Evolutionary conservation across 2,888 invertebrate species (phyloP).

Genomic region (Arctia plantaginis): DNA sequence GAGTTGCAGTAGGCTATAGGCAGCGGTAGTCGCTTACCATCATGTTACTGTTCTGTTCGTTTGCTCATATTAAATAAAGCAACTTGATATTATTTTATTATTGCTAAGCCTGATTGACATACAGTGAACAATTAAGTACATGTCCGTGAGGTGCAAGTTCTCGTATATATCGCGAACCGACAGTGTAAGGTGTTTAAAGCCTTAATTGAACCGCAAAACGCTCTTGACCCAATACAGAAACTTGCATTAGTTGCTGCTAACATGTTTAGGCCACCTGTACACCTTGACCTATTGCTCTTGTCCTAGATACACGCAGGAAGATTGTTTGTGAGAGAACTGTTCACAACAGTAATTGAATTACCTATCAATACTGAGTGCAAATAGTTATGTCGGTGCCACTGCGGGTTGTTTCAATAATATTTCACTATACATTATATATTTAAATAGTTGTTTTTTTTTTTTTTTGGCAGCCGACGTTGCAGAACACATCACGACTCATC

Average conservation of each 20-base stretch:
- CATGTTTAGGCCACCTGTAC: slow-evolving; percentile 52
- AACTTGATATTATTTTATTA: too few relatives aligned
- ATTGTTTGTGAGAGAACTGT: slow-evolving; percentile 2
- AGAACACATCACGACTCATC: background rate
- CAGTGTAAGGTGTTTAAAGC: background rate
- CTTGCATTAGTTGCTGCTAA: slow-evolving; percentile 65
- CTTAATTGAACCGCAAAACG: slow-evolving; percentile 18
- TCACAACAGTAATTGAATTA: slow-evolving; percentile 13
- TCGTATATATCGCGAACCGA: background rate
- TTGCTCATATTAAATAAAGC: too few relatives aligned
- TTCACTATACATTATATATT: background rate
- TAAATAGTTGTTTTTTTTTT: background rate
- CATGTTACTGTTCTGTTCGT: too few relatives aligned
- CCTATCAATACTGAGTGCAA: slow-evolving; percentile 9
- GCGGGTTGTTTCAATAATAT: background rate
- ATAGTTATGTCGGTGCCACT: background rate
- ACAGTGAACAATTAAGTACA: background rate
- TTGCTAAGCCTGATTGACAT: background rate
- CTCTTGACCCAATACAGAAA: slow-evolving; percentile 46
- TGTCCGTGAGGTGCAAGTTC: background rate
- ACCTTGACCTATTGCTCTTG: slow-evolving; percentile 57
- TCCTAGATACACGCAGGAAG: slow-evolving; percentile 36
- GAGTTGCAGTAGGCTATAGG: too few relatives aligned
- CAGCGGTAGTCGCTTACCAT: too few relatives aligned
- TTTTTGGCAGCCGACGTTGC: background rate